A percentile compares a stretch with the other conserved stretches of the same genome.
Evolutionary conservation across 2,797 vertebrate genomes (phyloP).

Genomic region (Agapornis canus): DNA sequence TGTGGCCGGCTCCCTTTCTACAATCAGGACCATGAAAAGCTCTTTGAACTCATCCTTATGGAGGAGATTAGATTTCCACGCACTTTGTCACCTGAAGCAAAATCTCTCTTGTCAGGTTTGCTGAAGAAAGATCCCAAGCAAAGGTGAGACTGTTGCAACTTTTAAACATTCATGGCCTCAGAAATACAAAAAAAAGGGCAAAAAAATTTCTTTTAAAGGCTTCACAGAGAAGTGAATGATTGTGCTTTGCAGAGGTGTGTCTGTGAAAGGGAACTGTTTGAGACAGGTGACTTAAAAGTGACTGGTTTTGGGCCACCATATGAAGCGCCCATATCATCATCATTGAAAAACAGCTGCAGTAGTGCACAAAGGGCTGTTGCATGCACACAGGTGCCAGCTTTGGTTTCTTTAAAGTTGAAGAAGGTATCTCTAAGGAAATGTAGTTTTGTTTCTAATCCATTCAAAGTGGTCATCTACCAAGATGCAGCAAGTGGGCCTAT

Average conservation of each 20-base stretch:
- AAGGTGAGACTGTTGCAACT: constrained; percentile 76
- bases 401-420: background rate
- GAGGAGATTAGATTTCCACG: constrained; percentile 96
- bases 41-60: constrained; percentile 97
- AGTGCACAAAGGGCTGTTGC: background rate
- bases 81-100: constrained; percentile 89
- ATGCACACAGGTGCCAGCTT: rapidly evolving
- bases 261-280: background rate
- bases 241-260: background rate
- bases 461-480: background rate
- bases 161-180: background rate
- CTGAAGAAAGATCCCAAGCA: constrained; percentile 95
- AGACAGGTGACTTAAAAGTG: background rate
- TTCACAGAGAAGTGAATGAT: background rate
- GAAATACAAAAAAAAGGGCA: background rate
- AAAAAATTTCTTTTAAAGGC: background rate
- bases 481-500: background rate
- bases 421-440: background rate
- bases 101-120: constrained; percentile 92
- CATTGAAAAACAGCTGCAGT: background rate
- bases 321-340: background rate
- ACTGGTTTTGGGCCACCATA: background rate
- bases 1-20: constrained; percentile 96
- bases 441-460: background rate
- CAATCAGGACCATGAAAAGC: constrained; percentile 97